phyloP scores from a whole-genome alignment of 1,140 invertebrate species.

The Anastrepha ludens region DNA sequence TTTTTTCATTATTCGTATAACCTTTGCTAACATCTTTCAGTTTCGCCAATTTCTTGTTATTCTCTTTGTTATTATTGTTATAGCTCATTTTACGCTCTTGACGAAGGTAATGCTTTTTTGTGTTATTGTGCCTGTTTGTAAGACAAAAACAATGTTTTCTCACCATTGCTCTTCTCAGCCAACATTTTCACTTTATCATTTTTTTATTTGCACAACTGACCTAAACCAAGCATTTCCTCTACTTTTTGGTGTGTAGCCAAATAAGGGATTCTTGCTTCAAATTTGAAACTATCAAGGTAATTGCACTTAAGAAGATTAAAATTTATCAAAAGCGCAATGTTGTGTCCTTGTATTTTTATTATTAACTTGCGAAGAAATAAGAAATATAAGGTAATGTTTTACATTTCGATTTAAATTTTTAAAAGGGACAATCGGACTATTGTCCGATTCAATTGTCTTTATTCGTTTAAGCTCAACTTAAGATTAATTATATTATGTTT shows the following conservation, averaged over 20 bases:
- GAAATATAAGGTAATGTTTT: too few species aligned
- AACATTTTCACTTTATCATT: conserved; percentile 6
- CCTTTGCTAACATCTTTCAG: background rate
- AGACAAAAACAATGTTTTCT: background rate
- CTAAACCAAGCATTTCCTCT: background rate
- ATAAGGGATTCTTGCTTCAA: background rate
- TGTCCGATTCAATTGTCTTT: too few species aligned
- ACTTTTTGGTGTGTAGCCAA: background rate
- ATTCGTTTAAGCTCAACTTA: too few species aligned
- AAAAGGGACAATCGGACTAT: too few species aligned
- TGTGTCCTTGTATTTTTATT: too few species aligned
- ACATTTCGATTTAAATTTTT: too few species aligned
- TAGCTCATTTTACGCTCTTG: background rate
- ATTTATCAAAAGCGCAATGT: background rate
- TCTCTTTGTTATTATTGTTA: background rate
- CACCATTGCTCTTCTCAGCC: background rate
- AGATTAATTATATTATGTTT: too few species aligned
- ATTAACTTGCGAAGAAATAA: too few species aligned
- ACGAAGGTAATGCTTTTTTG: background rate
- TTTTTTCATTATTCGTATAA: background rate
- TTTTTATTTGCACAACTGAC: background rate
- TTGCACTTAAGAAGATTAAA: conserved; percentile 5
- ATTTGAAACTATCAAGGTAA: background rate
- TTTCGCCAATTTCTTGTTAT: background rate
- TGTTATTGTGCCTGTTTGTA: background rate